These are phyloP conservation scores for Timema cristinae DNA, from an alignment of 2,888 invertebrate genomes.

Conservation along the genomic window DNA sequence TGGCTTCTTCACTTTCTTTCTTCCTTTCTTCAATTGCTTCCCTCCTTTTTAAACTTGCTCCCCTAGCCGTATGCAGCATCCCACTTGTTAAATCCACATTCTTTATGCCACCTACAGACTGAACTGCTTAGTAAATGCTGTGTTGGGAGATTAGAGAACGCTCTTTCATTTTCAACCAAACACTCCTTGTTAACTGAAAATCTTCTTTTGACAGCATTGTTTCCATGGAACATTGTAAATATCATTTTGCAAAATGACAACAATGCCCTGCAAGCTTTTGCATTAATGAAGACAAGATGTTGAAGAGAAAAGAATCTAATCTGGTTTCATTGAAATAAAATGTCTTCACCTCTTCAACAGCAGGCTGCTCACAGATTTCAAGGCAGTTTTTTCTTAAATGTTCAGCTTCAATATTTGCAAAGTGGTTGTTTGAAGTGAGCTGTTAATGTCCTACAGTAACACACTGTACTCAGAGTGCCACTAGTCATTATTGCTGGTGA, in stretches of 20 bases:
- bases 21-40: background rate
- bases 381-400: background rate
- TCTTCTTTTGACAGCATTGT: background rate
- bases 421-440: background rate
- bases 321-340: background rate
- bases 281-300: background rate
- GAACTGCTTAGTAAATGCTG: slow-evolving; percentile 2
- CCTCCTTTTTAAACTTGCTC: background rate
- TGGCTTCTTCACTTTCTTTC: background rate
- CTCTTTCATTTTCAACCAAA: slow-evolving; percentile 11
- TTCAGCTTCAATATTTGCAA: slow-evolving; percentile 1
- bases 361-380: background rate
- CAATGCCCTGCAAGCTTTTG: no score
- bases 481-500: background rate
- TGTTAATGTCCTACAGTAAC: background rate
- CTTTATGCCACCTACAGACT: background rate
- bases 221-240: background rate
- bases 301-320: background rate
- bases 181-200: slow-evolving; percentile 10
- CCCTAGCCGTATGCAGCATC: background rate
- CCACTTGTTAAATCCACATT: background rate
- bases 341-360: slow-evolving; percentile 8
- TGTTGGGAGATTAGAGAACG: background rate
- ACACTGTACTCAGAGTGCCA: background rate
- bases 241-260: slow-evolving; percentile 11